Base-by-base conservation (phyloP, 2,797 vertebrate species). In the Arrhamphus sclerolepis region DNA sequence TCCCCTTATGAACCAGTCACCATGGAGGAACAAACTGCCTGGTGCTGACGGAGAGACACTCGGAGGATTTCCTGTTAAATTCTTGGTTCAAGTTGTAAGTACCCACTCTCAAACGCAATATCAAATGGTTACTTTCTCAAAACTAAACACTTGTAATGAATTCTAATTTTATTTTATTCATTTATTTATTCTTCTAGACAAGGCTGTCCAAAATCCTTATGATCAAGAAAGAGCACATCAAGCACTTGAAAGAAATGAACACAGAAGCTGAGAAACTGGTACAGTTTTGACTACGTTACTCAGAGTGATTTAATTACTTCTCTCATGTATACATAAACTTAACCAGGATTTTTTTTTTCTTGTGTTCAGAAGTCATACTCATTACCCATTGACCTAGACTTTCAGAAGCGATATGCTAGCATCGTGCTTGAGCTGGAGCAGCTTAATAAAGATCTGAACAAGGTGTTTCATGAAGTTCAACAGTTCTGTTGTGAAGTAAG, bases 221-320 rank as follows among this genome's bases (percentile, higher is more conserved):
- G 97, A 96, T 98, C 85, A 99, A 99, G 89, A 99, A 99, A 77
- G 97, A 98, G 34, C 96, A 98, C 87, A 97, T 99, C 83, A 98
- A 95, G 86, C 96, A 97, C 82, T 92, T 99, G 83, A 97, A 95
- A 85, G 97, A 99, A 85, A 98, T 99, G 98, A 99, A 99, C 82
- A 96, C 96, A 2, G 97, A 99, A 84, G 97, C 96, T 80, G 98
- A 99, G 90, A 99, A 98, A 84, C 80, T 97, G 96, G 98, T 98
- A 88, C 86, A 81, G 6, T 48, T n/a, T 18, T 19, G n/a, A 11
- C 14, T 51, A 18, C 19, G 16, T 52, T 31, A 26, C 20, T 39
- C 5, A 50, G 22, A 46, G 1, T 1, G 1, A 7, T 5, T 43
- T 8, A 5, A 48, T 40, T 42, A 2, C 49, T 22, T 19, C 5